phyloP scores from a whole-genome alignment of 2,888 invertebrate genomes.

The Eilema caniola region DNA sequence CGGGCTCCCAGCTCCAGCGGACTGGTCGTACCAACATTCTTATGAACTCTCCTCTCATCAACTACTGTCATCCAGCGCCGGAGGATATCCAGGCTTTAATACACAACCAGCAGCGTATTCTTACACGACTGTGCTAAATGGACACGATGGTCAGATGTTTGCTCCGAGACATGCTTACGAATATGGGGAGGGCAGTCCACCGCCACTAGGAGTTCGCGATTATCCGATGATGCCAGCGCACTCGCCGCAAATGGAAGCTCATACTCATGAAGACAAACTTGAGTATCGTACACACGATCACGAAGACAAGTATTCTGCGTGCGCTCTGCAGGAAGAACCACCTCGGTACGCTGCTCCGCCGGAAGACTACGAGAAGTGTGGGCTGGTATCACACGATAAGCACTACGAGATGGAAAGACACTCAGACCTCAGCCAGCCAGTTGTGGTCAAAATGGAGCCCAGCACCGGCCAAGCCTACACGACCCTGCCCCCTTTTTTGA shows the following conservation, averaged over 20 bases:
- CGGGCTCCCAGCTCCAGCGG: conserved; percentile 89
- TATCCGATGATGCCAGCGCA: conserved; percentile 89
- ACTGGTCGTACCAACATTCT: conserved; percentile 93
- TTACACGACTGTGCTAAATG: conserved; percentile 90
- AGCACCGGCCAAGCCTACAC: conserved; percentile 87
- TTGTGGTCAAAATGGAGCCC: conserved; percentile 87
- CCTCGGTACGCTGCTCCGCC: conserved; percentile 86
- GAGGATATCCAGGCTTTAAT: conserved; percentile 89
- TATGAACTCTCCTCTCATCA: conserved; percentile 93
- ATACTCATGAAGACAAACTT: conserved; percentile 83
- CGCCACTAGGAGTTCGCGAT: conserved; percentile 88
- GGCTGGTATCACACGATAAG: conserved; percentile 82
- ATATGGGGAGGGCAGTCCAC: conserved; percentile 88
- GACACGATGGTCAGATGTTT: conserved; percentile 92
- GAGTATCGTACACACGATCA: conserved; percentile 80
- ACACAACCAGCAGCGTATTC: conserved; percentile 87
- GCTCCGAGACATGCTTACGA: conserved; percentile 88
- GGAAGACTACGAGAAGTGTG: conserved; percentile 88
- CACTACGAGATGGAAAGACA: conserved; percentile 82
- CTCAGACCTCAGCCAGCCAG: conserved; percentile 76
- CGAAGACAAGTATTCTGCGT: conserved; percentile 81
- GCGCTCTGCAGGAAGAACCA: conserved; percentile 82
- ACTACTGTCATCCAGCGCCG: conserved; percentile 90
- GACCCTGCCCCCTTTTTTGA: conserved; percentile 92
- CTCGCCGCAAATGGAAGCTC: conserved; percentile 87